These are phyloP conservation scores for Bolborhynchus lineola DNA, from an alignment of 2,113 vertebrate genomes.

Conservation along the genomic window DNA sequence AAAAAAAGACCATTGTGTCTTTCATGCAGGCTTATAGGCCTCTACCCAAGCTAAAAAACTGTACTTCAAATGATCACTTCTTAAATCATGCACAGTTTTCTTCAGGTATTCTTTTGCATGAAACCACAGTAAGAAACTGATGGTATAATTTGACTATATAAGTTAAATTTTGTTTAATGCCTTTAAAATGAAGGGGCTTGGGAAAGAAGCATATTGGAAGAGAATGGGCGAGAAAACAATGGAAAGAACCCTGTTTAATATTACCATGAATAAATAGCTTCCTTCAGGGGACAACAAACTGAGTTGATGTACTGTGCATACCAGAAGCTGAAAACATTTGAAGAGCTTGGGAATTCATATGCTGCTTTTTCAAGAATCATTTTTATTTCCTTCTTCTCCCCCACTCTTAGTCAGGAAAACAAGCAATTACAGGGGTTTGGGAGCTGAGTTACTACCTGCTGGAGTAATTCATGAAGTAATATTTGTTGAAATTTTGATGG, in stretches of 20 bases:
- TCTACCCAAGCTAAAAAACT: not conserved
- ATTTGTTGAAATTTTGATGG: not conserved
- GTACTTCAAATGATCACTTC: not conserved
- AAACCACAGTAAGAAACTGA: not conserved
- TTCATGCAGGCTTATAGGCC: not conserved
- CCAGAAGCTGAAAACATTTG: conserved; percentile 5
- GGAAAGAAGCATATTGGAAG: not conserved
- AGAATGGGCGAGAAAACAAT: not conserved
- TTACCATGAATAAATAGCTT: not conserved
- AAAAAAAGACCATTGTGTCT: not conserved
- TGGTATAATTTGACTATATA: not conserved
- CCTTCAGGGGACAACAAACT: conserved; percentile 19
- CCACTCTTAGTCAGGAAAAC: not conserved
- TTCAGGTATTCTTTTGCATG: not conserved
- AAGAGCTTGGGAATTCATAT: not conserved
- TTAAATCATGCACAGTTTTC: not conserved
- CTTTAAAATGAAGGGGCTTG: not conserved
- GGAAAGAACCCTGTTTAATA: not conserved
- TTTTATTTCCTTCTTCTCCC: not conserved
- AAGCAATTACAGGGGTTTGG: not conserved
- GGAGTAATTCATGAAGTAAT: not conserved
- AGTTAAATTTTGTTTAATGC: not conserved
- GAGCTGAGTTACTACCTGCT: not conserved
- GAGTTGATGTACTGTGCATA: not conserved
- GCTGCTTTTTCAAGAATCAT: not conserved